These are phyloP conservation scores for Daubentonia madagascariensis DNA, from an alignment of 2,113 vertebrate genomes.

Conservation along the genomic window DNA sequence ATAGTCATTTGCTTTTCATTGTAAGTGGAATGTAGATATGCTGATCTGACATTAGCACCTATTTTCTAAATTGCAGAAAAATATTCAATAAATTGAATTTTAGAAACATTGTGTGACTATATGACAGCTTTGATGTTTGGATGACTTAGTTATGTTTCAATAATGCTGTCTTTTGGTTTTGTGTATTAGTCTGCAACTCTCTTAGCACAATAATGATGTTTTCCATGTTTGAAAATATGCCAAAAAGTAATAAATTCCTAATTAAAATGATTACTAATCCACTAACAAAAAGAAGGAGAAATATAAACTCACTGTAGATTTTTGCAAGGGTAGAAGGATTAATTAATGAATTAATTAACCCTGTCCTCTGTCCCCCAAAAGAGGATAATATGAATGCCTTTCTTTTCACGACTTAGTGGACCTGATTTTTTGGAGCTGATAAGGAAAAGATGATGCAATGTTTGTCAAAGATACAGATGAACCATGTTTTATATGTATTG, in stretches of 20 bases:
- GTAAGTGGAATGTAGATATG: neutral
- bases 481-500: neutral
- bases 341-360: neutral
- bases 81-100: slow-evolving; percentile 9
- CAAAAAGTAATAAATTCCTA: neutral
- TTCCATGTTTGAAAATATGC: slow-evolving; percentile 30
- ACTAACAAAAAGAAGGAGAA: neutral
- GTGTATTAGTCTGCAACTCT: neutral
- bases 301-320: neutral
- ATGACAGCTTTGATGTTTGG: neutral
- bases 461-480: neutral
- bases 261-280: neutral
- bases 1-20: neutral
- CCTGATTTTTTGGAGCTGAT: neutral
- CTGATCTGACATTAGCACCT: neutral
- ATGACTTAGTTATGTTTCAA: neutral
- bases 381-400: neutral
- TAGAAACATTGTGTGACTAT: neutral
- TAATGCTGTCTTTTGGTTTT: neutral
- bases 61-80: neutral
- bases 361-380: neutral
- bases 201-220: neutral
- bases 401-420: neutral
- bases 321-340: neutral
- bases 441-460: neutral